Evolutionary conservation across 2,113 vertebrate species (phyloP), one percentile per base, ranked within the genome.

Genomic region (Pontoporia blainvillei): DNA sequence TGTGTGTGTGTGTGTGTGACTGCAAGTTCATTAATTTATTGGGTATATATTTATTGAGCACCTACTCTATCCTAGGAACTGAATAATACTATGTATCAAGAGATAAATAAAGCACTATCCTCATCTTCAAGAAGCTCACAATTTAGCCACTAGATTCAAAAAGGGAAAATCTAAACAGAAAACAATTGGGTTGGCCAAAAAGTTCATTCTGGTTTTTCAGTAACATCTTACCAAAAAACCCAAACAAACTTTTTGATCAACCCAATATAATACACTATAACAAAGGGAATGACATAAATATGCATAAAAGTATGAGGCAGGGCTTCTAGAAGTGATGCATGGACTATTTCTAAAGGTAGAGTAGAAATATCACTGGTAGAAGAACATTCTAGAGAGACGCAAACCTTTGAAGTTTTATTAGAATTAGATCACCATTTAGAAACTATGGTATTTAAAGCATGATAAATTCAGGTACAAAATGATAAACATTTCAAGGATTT

Each of bases 401-500:
- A 86, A 95, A 94, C 14, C 23, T 97, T 89, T 91, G 78, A 64
- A 75, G 64, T 81, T 62, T 91, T 82, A 69, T 21, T 85, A 79
- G 67, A 95, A 76, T 79, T 72, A 94, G 83, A 96, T 76, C 54
- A 46, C 20, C 20, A 86, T n/a, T 89, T 97, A 93, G 49, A 49
- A 83, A 95, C 18, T 15, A 67, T 64, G 49, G 12, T 71, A 73
- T 83, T 94, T 84, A 94, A 83, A 86, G 69, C 18, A 89, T 46
- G n/a, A 76, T 93, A 69, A 91, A 91, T 83, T 95, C 62, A 90
- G 72, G 93, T 67, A 31, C 81, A 91, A 71, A 91, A 81, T 21
- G 25, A 59, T 73, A 97, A 96, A 94, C 36, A 94, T 86, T 86
- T 90, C 46, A 81, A 81, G 59, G 31, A 90, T 71, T 86, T 95